Evolutionary conservation across 1,140 invertebrate genomes (phyloP).

Genomic region (Drosophila bocki): DNA sequence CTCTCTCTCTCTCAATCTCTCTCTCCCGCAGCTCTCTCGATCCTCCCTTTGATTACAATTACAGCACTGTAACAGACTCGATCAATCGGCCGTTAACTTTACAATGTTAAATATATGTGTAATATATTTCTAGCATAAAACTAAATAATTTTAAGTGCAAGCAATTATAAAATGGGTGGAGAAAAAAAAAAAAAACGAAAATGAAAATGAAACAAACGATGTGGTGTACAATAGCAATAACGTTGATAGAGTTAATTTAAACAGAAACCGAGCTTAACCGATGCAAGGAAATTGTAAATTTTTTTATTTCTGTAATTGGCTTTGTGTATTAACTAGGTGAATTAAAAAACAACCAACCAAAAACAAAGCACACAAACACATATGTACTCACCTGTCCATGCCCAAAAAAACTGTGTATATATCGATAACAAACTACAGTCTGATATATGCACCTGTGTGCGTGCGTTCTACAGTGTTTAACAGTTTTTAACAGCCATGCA

Average conservation of each 20-base stretch:
- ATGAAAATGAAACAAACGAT: constrained; percentile 35
- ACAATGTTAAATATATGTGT: constrained; percentile 61
- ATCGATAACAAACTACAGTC: constrained; percentile 39
- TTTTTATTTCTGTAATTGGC: constrained; percentile 66
- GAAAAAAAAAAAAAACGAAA: constrained; percentile 30
- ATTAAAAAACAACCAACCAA: not conserved
- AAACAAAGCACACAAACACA: constrained; percentile 25
- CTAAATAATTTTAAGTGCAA: constrained; percentile 77
- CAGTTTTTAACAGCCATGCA: constrained; percentile 52
- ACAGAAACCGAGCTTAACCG: constrained; percentile 35
- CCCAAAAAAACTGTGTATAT: constrained; percentile 37
- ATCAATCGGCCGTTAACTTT: constrained; percentile 53
- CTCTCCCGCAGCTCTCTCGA: constrained; percentile 19
- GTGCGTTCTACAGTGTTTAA: constrained; percentile 41
- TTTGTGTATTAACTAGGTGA: constrained; percentile 66
- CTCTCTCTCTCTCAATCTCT: constrained; percentile 9
- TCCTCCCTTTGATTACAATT: constrained; percentile 33
- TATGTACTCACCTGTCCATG: constrained; percentile 33
- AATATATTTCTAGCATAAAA: constrained; percentile 71
- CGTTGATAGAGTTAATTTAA: constrained; percentile 50
- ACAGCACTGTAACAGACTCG: constrained; percentile 40
- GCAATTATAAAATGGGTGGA: constrained; percentile 84
- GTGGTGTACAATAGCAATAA: constrained; percentile 51
- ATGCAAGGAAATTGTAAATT: constrained; percentile 49
- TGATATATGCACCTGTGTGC: constrained; percentile 45